A percentile compares a stretch with the other conserved stretches of the same genome.
phyloP scores from a whole-genome alignment of 2,888 invertebrate species.

The Hydroisotoma schaefferi region DNA sequence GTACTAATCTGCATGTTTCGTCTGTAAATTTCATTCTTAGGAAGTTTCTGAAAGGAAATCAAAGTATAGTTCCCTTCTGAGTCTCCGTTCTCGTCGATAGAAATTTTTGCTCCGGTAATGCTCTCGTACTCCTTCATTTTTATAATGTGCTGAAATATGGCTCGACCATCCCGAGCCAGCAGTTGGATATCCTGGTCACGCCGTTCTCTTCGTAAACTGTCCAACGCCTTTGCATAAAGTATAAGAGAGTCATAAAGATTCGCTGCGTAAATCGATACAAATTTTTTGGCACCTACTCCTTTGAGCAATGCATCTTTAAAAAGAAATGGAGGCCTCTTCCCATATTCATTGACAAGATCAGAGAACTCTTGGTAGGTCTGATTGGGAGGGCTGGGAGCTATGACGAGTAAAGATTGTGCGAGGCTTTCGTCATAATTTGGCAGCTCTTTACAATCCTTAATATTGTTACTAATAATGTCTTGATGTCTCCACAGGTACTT shows the following conservation, averaged over 20 bases:
- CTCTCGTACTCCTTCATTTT: constrained; percentile 79
- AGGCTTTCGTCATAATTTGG: constrained; percentile 51
- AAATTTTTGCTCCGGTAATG: constrained; percentile 90
- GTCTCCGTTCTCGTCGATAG: constrained; percentile 86
- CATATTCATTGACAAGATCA: constrained; percentile 72
- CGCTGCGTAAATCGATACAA: constrained; percentile 84
- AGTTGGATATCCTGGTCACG: constrained; percentile 62
- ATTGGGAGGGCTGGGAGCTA: constrained; percentile 79
- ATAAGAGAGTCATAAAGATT: constrained; percentile 92
- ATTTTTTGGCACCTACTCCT: constrained; percentile 58
- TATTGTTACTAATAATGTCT: constrained; percentile 29
- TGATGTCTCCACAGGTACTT: constrained; percentile 70
- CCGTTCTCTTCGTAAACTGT: constrained; percentile 62
- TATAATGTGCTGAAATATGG: constrained; percentile 81
- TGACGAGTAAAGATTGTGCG: constrained; percentile 78
- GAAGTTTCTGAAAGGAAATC: constrained; percentile 66
- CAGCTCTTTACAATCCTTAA: constrained; percentile 37
- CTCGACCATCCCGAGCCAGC: constrained; percentile 77
- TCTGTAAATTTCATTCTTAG: constrained; percentile 19
- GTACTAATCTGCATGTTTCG: constrained; percentile 18
- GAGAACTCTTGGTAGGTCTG: constrained; percentile 68
- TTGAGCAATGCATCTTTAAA: constrained; percentile 56
- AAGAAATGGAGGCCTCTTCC: constrained; percentile 73
- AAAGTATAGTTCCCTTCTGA: constrained; percentile 97
- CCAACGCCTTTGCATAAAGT: constrained; percentile 82